Evolutionary conservation across 2,113 vertebrate species (phyloP).

Genomic region (Etheostoma spectabile): DNA sequence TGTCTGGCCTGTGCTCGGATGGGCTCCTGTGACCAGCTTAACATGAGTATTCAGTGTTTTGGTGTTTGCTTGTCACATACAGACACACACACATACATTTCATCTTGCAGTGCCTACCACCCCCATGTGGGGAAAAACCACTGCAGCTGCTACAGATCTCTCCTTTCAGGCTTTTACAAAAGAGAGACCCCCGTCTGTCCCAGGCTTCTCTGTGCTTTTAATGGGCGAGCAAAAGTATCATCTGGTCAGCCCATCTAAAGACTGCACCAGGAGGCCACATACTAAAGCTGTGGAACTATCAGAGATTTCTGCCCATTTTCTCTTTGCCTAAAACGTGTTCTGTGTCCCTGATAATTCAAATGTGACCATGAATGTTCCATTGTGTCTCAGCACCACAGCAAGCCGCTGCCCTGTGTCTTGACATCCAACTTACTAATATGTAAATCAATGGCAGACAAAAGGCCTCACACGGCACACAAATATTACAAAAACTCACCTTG

Average conservation of each 20-base stretch:
- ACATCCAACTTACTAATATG: constrained; percentile 44
- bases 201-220: constrained; percentile 67
- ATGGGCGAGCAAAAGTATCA: constrained; percentile 69
- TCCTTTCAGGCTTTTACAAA: constrained; percentile 84
- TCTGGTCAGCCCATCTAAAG: constrained; percentile 68
- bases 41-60: constrained; percentile 59
- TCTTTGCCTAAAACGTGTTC: constrained; percentile 14
- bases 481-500: not conserved
- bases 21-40: constrained; percentile 49
- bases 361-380: constrained; percentile 68
- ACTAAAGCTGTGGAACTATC: constrained; percentile 56
- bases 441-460: constrained; percentile 9
- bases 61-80: constrained; percentile 66
- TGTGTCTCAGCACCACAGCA: constrained; percentile 62
- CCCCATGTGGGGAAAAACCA: constrained; percentile 97
- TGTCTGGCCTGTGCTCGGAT: constrained; percentile 51
- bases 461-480: not conserved
- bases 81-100: constrained; percentile 58
- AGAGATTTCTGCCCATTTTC: constrained; percentile 51
- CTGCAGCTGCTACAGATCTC: constrained; percentile 86
- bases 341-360: constrained; percentile 60
- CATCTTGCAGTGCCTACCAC: constrained; percentile 93
- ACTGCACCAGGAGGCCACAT: constrained; percentile 66
- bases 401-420: constrained; percentile 47
- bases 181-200: constrained; percentile 79